phyloP scores from a whole-genome alignment of 2,888 invertebrate species.

The Eupithecia inturbata region DNA sequence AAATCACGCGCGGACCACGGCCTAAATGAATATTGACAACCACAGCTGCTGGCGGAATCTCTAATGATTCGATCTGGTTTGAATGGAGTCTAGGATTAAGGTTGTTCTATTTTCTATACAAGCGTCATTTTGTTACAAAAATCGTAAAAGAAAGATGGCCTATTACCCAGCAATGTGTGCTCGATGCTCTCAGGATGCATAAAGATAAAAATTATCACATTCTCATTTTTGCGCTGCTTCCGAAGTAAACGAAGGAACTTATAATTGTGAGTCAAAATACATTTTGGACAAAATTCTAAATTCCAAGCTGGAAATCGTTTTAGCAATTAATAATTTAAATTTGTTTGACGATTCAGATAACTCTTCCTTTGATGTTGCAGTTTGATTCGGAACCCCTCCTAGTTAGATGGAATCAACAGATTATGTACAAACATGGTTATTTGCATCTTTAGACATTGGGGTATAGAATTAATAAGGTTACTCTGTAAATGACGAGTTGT shows the following conservation, averaged over 20 bases:
- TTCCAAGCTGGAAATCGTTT: constrained; percentile 66
- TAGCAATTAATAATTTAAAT: constrained; percentile 68
- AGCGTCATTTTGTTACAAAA: not conserved
- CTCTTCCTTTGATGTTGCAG: constrained; percentile 42
- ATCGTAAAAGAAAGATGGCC: not conserved
- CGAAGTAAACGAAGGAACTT: not conserved
- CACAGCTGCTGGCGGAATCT: constrained; percentile 75
- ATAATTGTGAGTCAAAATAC: not conserved
- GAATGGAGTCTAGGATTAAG: not conserved
- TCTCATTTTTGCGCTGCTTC: not conserved
- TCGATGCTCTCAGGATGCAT: not conserved
- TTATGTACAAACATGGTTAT: constrained; percentile 12
- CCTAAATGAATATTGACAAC: constrained; percentile 83
- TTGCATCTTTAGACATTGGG: constrained; percentile 3
- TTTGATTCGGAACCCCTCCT: constrained; percentile 36
- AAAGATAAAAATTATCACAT: too few species aligned
- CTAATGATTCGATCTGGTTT: constrained; percentile 60
- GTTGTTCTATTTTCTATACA: not conserved
- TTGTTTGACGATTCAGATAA: constrained; percentile 45
- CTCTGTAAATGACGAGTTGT: not conserved
- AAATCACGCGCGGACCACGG: constrained; percentile 65
- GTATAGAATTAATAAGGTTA: not conserved
- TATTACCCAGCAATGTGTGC: not conserved
- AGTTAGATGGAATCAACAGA: constrained; percentile 29
- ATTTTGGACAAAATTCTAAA: constrained; percentile 1